Evolutionary conservation across 2,113 vertebrate species (phyloP).

Genomic region (Tyto alba): DNA sequence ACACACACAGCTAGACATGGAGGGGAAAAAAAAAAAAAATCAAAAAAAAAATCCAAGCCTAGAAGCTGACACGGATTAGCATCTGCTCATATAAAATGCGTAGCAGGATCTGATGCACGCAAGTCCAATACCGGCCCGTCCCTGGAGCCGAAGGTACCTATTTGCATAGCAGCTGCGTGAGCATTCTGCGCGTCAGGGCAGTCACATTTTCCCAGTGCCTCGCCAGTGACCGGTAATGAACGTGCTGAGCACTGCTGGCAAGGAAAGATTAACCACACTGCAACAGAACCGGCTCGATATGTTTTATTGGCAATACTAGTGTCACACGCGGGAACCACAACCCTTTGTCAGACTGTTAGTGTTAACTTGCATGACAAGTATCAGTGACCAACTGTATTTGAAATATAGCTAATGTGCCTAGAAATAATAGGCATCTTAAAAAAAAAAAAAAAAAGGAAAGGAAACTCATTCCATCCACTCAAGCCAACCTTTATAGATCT

Average conservation of each 20-base stretch:
- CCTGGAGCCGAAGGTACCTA: fast-evolving
- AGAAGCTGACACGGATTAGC: neutral
- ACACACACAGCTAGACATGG: neutral
- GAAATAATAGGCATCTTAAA: slow-evolving; percentile 67
- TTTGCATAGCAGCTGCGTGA: neutral
- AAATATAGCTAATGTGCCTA: slow-evolving; percentile 70
- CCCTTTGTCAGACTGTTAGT: slow-evolving; percentile 48
- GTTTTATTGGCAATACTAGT: slow-evolving; percentile 62
- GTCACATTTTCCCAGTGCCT: neutral
- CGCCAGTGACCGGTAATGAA: neutral
- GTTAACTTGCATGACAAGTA: slow-evolving; percentile 68
- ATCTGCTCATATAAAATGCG: neutral
- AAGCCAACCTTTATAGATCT: slow-evolving; percentile 57
- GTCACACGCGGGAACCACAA: slow-evolving; percentile 53
- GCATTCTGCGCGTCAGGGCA: neutral
- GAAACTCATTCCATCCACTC: slow-evolving; percentile 50
- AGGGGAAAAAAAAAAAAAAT: neutral
- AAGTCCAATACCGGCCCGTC: neutral
- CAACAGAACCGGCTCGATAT: slow-evolving; percentile 13
- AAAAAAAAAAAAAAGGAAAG: neutral
- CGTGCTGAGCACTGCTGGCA: neutral
- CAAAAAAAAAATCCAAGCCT: neutral
- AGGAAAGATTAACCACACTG: neutral
- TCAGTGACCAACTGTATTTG: slow-evolving; percentile 57
- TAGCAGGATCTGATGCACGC: neutral